Percentiles rank a stretch among this genome's conserved stretches.
Conservation (phyloP, 2,888 invertebrate genomes). For the Tenthredo mesomela region DNA sequence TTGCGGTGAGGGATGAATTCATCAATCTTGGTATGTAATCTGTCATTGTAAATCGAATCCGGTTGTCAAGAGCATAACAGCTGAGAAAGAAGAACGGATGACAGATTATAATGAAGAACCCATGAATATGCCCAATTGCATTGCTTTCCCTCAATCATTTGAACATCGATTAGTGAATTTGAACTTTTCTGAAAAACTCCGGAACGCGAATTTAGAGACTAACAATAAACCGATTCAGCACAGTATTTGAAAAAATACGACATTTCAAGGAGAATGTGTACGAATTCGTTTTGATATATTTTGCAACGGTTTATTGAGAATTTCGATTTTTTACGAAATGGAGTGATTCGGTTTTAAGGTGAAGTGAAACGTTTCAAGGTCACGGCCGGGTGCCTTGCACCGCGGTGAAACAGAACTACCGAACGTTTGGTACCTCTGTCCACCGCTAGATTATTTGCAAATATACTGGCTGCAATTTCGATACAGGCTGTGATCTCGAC, state of each 20-base stretch:
- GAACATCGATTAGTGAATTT: neutral
- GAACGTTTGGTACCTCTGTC: too few relatives aligned
- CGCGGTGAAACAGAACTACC: too few relatives aligned
- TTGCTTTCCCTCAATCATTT: neutral
- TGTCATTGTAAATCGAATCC: neutral
- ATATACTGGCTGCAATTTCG: too few relatives aligned
- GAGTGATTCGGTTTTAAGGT: neutral
- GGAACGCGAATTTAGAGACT: too few relatives aligned
- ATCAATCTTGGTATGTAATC: conserved; percentile 6
- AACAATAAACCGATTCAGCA: neutral
- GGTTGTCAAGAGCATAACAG: neutral
- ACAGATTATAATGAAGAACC: neutral
- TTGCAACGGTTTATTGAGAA: neutral
- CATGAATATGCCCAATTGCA: neutral
- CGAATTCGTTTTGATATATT: neutral
- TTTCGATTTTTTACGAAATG: neutral
- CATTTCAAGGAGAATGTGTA: neutral
- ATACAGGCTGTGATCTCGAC: too few relatives aligned
- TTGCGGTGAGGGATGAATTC: neutral
- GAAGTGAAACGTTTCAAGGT: too few relatives aligned
- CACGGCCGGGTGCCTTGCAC: too few relatives aligned
- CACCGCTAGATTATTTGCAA: too few relatives aligned
- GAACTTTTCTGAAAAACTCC: neutral
- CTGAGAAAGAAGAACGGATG: neutral
- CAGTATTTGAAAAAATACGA: neutral